Evolutionary conservation across 1,140 invertebrate species (phyloP).

Genomic region (Phenacoccus solenopsis): DNA sequence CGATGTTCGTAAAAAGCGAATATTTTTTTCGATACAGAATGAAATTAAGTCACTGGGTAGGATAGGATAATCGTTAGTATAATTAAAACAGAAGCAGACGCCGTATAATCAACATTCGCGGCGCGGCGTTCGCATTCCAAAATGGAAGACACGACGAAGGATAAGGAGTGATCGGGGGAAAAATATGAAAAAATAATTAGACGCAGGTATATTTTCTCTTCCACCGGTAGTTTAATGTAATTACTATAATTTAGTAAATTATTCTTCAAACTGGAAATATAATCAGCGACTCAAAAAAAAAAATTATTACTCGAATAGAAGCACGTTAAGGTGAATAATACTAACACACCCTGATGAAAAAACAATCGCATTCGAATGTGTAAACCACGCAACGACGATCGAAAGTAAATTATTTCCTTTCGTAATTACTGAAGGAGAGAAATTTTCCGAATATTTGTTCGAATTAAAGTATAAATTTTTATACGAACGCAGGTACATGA

Average conservation of each 20-base stretch:
- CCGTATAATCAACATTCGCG: no score
- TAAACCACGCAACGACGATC: neutral
- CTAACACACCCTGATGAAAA: neutral
- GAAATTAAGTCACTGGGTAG: no score
- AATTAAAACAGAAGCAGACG: no score
- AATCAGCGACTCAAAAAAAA: neutral
- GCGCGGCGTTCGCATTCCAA: neutral
- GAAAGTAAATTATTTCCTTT: no score
- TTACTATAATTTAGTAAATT: slow-evolving; percentile 16
- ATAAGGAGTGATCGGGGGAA: neutral
- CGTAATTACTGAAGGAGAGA: no score
- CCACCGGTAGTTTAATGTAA: slow-evolving; percentile 11
- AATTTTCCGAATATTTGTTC: no score
- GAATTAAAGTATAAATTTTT: no score
- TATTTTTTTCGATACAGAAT: no score
- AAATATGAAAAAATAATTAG: neutral
- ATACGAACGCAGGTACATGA: neutral
- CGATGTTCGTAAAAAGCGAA: no score
- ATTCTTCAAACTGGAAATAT: slow-evolving; percentile 4
- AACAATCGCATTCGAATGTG: neutral
- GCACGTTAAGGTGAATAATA: neutral
- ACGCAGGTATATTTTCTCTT: slow-evolving; percentile 5
- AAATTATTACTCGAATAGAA: neutral
- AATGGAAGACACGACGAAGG: neutral
- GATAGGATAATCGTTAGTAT: no score